Evolutionary conservation across 2,888 invertebrate genomes (phyloP), one percentile per base, ranked within the genome.

Genomic region (Maniola hyperantus): DNA sequence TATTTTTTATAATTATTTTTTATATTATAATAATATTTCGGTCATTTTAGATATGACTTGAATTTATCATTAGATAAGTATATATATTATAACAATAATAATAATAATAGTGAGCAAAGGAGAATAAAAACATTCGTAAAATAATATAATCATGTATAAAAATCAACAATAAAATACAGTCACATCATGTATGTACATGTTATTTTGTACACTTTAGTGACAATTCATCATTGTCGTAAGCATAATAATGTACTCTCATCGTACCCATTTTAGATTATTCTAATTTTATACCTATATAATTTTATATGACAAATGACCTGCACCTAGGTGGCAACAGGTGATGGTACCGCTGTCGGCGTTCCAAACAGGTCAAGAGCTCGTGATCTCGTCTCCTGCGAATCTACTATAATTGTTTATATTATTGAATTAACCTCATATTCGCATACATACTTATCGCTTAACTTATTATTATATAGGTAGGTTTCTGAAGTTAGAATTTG

Each of bases 41-140:
- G 84, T 83, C 85, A 85, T 82, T 78, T 81, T 78, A 83, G 84
- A 88, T 88, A 87, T 88, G 87, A 90, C 87, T 71, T 80, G 77
- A 77, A 81, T 81, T 82, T 83, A 82, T 77, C 73, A 81, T 79
- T 83, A 81, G 77, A 76, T 87, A 79, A 5, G 46, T 60, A 61
- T 6, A 26, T 50, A 46, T 4, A n/a, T 46, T 57, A 57, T 81
- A 85, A 84, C 84, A 87, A 85, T 85, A 82, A 82, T 85, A 82
- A 82, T 85, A 82, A 83, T 80, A 80, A 81, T 79, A 74, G 80
- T 78, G 75, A 83, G 77, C 83, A 81, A 85, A 83, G 79, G 79
- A 79, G 74, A 82, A 84, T 84, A 85, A 85, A 83, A 85, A 86
- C 78, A 73, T 83, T 85, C 75, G 72, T 81, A 82, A 83, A 87